Evolutionary conservation across 2,797 vertebrate genomes (phyloP).

Genomic region (Lophotriccus pileatus): DNA sequence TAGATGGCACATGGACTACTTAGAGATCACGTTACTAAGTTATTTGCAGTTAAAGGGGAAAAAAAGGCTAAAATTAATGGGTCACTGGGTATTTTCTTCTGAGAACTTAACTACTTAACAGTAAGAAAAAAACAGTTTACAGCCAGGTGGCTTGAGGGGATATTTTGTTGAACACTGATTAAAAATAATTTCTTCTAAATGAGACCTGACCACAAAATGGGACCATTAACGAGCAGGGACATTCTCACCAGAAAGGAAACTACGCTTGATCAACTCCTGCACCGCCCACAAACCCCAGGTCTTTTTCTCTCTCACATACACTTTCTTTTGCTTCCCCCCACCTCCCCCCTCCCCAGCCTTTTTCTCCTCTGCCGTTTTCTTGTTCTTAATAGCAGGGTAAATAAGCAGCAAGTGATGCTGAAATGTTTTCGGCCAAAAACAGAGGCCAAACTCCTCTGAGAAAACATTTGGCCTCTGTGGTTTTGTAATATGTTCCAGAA

Average conservation of each 20-base stretch:
- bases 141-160: slow-evolving; percentile 79
- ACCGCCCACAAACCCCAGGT: slow-evolving; percentile 61
- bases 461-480: slow-evolving; percentile 85
- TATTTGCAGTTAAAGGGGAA: slow-evolving; percentile 61
- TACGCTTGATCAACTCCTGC: slow-evolving; percentile 68
- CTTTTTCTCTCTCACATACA: slow-evolving; percentile 14
- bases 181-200: slow-evolving; percentile 87
- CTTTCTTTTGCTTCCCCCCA: neutral
- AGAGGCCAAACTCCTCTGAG: slow-evolving; percentile 81
- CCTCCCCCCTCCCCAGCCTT: neutral
- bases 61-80: slow-evolving; percentile 75
- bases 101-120: slow-evolving; percentile 83
- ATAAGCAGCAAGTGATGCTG: slow-evolving; percentile 77
- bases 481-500: slow-evolving; percentile 84
- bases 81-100: slow-evolving; percentile 80
- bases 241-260: slow-evolving; percentile 77
- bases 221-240: slow-evolving; percentile 78
- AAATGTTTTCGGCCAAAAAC: slow-evolving; percentile 80
- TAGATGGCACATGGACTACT: slow-evolving; percentile 45
- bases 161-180: slow-evolving; percentile 82
- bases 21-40: slow-evolving; percentile 66
- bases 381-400: slow-evolving; percentile 76
- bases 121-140: slow-evolving; percentile 79
- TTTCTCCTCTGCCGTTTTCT: slow-evolving; percentile 61
- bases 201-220: slow-evolving; percentile 83